Percentiles rank a stretch among this genome's conserved stretches.
These are phyloP conservation scores for Trisateles emortualis DNA, from an alignment of 2,888 invertebrate genomes.

Conservation along the genomic window DNA sequence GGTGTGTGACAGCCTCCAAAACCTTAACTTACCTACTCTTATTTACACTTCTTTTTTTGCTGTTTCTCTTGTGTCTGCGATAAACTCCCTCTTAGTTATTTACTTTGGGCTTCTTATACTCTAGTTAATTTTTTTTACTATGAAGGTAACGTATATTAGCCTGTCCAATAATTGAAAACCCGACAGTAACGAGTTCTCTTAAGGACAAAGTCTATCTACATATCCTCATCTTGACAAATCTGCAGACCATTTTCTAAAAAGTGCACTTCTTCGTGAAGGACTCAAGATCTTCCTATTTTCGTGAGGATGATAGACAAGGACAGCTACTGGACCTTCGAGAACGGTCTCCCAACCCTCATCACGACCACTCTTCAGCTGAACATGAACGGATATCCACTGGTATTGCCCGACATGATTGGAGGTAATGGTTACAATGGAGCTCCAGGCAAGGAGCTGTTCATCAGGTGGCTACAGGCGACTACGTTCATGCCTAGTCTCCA, in stretches of 20 bases:
- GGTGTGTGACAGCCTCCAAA: too few species aligned
- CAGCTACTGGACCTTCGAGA: slow-evolving; percentile 89
- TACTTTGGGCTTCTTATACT: too few species aligned
- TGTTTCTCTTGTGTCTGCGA: too few species aligned
- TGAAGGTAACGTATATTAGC: too few species aligned
- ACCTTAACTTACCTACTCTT: too few species aligned
- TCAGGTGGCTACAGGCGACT: slow-evolving; percentile 93
- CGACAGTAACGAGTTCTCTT: too few species aligned
- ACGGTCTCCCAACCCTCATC: slow-evolving; percentile 91
- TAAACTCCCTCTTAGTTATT: too few species aligned
- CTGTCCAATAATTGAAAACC: too few species aligned
- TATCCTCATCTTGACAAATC: too few species aligned
- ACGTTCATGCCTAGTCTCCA: slow-evolving; percentile 93
- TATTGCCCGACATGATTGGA: slow-evolving; percentile 94
- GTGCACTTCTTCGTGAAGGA: slow-evolving; percentile 60
- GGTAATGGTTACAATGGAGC: slow-evolving; percentile 88
- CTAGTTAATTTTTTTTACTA: too few species aligned
- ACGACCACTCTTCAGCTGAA: slow-evolving; percentile 90
- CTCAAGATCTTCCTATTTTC: slow-evolving; percentile 90
- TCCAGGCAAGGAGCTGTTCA: slow-evolving; percentile 89
- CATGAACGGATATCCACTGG: slow-evolving; percentile 89
- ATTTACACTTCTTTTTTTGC: too few species aligned
- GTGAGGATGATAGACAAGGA: slow-evolving; percentile 93
- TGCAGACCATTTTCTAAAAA: not conserved
- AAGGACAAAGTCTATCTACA: too few species aligned